Base-by-base conservation (phyloP, 1,140 invertebrate genomes). In the Acromyrmex echinatior region DNA sequence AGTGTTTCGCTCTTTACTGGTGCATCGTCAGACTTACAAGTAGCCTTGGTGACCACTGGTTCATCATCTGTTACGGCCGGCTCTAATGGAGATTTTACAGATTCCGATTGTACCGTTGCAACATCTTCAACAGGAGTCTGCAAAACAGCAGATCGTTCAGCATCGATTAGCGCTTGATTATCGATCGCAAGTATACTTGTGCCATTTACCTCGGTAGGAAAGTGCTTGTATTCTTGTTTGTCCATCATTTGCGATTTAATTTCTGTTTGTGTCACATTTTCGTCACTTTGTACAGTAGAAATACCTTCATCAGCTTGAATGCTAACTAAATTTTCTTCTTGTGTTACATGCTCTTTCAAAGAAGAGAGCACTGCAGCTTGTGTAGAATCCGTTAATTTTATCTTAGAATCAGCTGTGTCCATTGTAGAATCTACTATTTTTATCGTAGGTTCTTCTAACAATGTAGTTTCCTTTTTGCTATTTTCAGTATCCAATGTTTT, bases 21-120 rank as follows among this genome's bases (percentile, higher is more conserved):
- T 94, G 92, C 90, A 92, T 93, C 93, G 87, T 92, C 91, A 76
- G 92, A 95, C 95, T 95, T 95, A 95, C 95, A 95, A 92, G 90
- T 95, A 86, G 92, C 88, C 88, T 92, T 92, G 14, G 90, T 84
- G 28, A 93, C 77, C 74, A 88, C 86, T 35, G 91, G 88, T 39
- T 90, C 71, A 62, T 93, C 92, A 45, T 92, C 91, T 14, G 86
- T 74, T 18, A 63, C 73, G 31, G 70, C 79, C 9, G 88, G 76
- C 21, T 91, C 87, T 73, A 87, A 79, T 60, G 86, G 77, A 39
- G 89, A 89, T 87, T 70, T 90, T 71, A 68, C 62, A 86, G 66
- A 77, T 45, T 68, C 77, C 10, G 62, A 31, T 66, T 80, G 62
- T 74, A 78, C 70, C 84, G 79, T 60, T 39, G n/a, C 21, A 70